Base-by-base conservation (phyloP, 2,888 invertebrate species). In the Hydrotaea diabolus region DNA sequence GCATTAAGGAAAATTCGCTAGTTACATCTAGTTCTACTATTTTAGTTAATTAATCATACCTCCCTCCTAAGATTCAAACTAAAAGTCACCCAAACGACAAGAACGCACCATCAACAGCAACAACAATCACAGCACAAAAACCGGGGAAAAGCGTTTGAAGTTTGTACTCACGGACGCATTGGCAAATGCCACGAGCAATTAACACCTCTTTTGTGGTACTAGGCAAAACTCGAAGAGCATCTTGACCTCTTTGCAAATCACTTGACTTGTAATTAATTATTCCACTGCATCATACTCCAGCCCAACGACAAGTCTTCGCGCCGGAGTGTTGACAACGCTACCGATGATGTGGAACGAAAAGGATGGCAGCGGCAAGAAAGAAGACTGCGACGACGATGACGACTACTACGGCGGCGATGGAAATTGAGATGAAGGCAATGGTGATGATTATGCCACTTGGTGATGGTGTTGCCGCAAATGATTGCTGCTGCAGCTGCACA, bases 251-350 rank as follows among this genome's bases (percentile, higher is more conserved):
- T 85, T 85, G 74, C 77, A 85, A 79, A 79, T 82, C 82, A 85
- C 85, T 85, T 82, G 85, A 82, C 85, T 85, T 85, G 82, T 85
- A 85, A 85, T 85, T 85, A 85, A 85, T 85, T 85, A 85, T 79
- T 82, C 79, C 82, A 74, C 82, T 82, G 79, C 85, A 82, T 78
- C 72, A 73, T 73, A 83, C 21, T 9, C 4, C 57, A 8, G 23
- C 57, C 23, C 17, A 59, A 15, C 19, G 57, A 36, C 39, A 21
- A 19, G 46, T 46, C 46, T 15, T 11, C n/a, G 21, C 39, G n/a
- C 69, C 46, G 7, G 21, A 39, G 59, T 82, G 79, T 62, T 71
- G 77, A 79, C 73, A 74, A 76, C 57, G 57, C 15, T 39, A 78
- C 59, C 23, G 74, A 9, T 43, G 72, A 59, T 57, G 76, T 4